A percentile compares a stretch with the other conserved stretches of the same genome.
Evolutionary conservation across 2,113 vertebrate genomes (phyloP).

Genomic region (Laterallus jamaicensis): DNA sequence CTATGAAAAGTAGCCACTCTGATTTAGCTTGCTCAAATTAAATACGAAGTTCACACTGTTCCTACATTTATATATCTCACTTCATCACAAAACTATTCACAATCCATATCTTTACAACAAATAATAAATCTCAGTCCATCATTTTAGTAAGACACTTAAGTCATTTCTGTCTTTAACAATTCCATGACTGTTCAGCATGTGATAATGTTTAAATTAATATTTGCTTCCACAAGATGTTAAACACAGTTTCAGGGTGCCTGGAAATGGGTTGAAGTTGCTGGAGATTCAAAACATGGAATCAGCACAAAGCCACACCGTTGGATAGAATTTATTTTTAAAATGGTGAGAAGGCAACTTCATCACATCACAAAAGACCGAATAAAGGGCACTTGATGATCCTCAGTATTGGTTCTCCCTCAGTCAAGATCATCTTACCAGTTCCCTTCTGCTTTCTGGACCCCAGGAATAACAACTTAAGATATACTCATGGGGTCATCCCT

Average conservation of each 20-base stretch:
- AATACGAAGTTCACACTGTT: background rate
- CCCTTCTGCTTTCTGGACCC: background rate
- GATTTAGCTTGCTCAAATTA: background rate
- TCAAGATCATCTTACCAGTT: background rate
- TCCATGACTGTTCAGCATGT: background rate
- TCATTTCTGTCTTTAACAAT: conserved; percentile 8
- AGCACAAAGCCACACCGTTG: background rate
- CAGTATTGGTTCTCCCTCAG: background rate
- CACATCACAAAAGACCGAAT: background rate
- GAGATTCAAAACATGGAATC: background rate
- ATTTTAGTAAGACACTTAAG: background rate
- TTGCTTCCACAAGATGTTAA: background rate
- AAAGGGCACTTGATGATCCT: background rate
- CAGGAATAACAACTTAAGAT: background rate
- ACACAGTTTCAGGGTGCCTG: background rate
- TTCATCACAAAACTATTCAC: background rate
- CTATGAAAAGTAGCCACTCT: background rate
- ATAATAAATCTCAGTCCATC: background rate
- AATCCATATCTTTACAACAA: background rate
- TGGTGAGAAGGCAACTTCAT: background rate
- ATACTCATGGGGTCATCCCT: background rate
- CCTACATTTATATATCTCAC: background rate
- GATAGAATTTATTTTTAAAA: background rate
- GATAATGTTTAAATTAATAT: conserved; percentile 23
- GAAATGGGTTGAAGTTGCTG: background rate